Percentiles rank a stretch among this genome's conserved stretches.
phyloP scores from a whole-genome alignment of 2,113 vertebrate species.

The Malaclemys terrapin region DNA sequence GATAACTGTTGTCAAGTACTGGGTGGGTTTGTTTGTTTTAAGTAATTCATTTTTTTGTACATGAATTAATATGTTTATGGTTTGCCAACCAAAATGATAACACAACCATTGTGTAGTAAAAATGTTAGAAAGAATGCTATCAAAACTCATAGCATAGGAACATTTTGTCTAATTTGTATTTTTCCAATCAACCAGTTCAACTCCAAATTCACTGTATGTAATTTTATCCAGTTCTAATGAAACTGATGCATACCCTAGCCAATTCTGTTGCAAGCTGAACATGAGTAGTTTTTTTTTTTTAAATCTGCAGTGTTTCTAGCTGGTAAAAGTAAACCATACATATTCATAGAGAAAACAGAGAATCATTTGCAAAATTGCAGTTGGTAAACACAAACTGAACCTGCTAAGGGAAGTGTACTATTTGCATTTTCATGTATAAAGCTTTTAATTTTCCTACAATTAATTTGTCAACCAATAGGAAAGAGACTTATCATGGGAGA shows the following conservation, averaged over 20 bases:
- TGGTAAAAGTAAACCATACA: slow-evolving; percentile 49
- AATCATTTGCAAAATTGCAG: slow-evolving; percentile 56
- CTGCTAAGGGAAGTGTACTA: slow-evolving; percentile 52
- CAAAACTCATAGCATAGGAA: slow-evolving; percentile 2
- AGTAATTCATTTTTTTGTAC: neutral
- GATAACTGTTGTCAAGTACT: neutral
- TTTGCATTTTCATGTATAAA: slow-evolving; percentile 51
- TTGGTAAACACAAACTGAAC: slow-evolving; percentile 71
- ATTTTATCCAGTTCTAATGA: slow-evolving; percentile 46
- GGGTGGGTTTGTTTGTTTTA: neutral
- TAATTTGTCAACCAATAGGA: slow-evolving; percentile 62
- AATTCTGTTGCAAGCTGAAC: slow-evolving; percentile 30
- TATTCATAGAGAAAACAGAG: slow-evolving; percentile 50
- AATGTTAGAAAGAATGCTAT: neutral
- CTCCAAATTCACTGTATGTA: slow-evolving; percentile 38
- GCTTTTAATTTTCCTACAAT: slow-evolving; percentile 31
- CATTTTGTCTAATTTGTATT: neutral
- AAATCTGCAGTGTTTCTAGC: slow-evolving; percentile 21
- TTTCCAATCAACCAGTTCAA: neutral
- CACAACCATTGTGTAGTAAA: neutral
- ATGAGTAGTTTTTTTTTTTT: neutral
- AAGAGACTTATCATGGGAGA: neutral
- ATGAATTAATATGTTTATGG: neutral
- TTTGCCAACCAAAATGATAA: neutral
- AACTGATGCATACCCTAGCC: slow-evolving; percentile 1